phyloP scores from a whole-genome alignment of 2,113 vertebrate species.

The Notarius quadriscutis region DNA sequence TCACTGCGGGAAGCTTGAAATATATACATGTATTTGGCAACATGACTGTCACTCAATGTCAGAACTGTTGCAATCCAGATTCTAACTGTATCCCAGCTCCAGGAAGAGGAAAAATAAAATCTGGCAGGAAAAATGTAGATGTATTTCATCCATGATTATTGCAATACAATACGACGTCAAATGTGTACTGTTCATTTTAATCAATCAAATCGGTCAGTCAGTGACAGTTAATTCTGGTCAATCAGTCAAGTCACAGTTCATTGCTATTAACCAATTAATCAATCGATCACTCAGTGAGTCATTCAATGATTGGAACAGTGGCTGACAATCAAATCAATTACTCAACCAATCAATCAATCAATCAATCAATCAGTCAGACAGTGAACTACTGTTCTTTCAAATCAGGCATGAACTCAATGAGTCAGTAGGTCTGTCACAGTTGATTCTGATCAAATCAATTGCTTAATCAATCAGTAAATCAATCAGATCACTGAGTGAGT shows the following conservation, averaged over 20 bases:
- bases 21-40: not conserved
- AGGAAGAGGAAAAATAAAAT: not conserved
- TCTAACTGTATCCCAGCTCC: slow-evolving; percentile 13
- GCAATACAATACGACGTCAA: not conserved
- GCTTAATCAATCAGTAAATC: not conserved
- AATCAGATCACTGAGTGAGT: not conserved
- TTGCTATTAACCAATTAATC: not conserved
- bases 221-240: not conserved
- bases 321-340: no score
- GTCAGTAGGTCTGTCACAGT: no score
- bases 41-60: slow-evolving; percentile 9
- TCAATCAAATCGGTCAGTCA: not conserved
- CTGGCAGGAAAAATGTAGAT: not conserved
- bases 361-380: not conserved
- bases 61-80: not conserved
- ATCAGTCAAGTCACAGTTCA: not conserved
- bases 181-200: not conserved
- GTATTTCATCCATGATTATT: not conserved
- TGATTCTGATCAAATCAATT: not conserved
- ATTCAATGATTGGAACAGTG: no score
- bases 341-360: not conserved
- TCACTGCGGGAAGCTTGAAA: slow-evolving; percentile 14
- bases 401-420: no score
- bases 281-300: not conserved
- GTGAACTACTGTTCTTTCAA: not conserved